These are phyloP conservation scores for Eilema griseolum DNA, from an alignment of 2,888 invertebrate genomes.

Conservation along the genomic window DNA sequence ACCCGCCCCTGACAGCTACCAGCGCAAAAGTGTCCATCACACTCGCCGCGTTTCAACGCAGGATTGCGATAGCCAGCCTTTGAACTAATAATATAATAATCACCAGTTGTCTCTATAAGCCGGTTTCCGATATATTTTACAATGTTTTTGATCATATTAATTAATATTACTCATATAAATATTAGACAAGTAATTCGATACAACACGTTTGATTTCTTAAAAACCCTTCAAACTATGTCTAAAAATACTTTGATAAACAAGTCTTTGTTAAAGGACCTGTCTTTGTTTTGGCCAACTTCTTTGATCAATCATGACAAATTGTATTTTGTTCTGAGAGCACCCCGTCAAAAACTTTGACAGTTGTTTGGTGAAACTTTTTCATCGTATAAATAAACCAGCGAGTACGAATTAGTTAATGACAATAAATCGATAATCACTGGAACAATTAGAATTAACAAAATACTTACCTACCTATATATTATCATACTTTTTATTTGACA, in stretches of 20 bases:
- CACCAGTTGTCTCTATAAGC: too few species aligned
- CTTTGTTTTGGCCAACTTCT: slow-evolving; percentile 77
- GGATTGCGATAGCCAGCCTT: too few species aligned
- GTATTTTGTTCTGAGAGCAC: slow-evolving; percentile 78
- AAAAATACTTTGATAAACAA: slow-evolving; percentile 65
- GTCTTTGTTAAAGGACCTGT: slow-evolving; percentile 66
- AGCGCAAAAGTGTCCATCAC: too few species aligned
- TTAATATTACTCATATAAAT: too few species aligned
- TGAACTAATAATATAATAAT: too few species aligned
- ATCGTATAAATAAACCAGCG: slow-evolving; percentile 66
- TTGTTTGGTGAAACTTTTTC: slow-evolving; percentile 71
- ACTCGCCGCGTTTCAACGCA: too few species aligned
- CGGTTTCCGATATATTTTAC: too few species aligned
- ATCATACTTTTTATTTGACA: too few species aligned
- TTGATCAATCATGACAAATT: slow-evolving; percentile 86
- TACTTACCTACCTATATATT: too few species aligned
- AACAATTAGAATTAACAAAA: neutral
- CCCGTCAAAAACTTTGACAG: slow-evolving; percentile 77
- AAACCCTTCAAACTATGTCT: slow-evolving; percentile 53
- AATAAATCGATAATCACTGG: slow-evolving; percentile 39
- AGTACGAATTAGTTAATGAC: slow-evolving; percentile 70
- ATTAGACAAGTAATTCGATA: slow-evolving; percentile 23
- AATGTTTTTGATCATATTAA: too few species aligned
- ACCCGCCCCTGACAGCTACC: too few species aligned
- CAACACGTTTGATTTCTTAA: slow-evolving; percentile 41